phyloP scores from a whole-genome alignment of 1,140 invertebrate species.

The Drosophila baimaii region DNA sequence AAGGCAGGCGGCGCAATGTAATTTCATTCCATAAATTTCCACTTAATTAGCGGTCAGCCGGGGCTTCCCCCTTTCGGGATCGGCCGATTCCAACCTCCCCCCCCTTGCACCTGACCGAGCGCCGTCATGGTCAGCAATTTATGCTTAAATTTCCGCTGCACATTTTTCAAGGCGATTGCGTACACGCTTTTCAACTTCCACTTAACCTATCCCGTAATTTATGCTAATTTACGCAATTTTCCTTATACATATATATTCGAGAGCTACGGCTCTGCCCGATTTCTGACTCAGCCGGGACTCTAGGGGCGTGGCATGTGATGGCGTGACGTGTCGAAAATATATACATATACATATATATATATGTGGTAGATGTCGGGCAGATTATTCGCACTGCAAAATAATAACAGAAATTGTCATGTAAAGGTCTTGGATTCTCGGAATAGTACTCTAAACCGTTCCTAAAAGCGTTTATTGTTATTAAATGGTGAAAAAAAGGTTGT shows the following conservation, averaged over 20 bases:
- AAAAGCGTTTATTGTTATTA: neutral
- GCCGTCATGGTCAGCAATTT: conserved; percentile 70
- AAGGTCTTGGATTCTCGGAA: neutral
- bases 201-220: conserved; percentile 71
- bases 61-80: conserved; percentile 13
- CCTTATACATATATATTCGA: conserved; percentile 32
- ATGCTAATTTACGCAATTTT: conserved; percentile 80
- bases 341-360: neutral
- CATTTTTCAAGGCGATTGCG: conserved; percentile 81
- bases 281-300: conserved; percentile 13
- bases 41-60: conserved; percentile 73
- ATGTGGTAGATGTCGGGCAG: conserved; percentile 13
- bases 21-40: conserved; percentile 81
- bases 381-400: conserved; percentile 51
- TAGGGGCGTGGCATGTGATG: conserved; percentile 35
- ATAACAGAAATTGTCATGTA: conserved; percentile 47
- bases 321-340: conserved; percentile 45
- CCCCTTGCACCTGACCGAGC: conserved; percentile 1
- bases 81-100: neutral
- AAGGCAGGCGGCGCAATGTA: conserved; percentile 53
- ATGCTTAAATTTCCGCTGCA: conserved; percentile 79
- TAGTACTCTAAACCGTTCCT: too few relatives aligned
- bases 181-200: conserved; percentile 73
- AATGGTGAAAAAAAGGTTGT: neutral
- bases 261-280: neutral